A percentile compares a stretch with the other conserved stretches of the same genome.
Conservation (phyloP, 2,113 vertebrate species). For the Atractosteus spatula region DNA sequence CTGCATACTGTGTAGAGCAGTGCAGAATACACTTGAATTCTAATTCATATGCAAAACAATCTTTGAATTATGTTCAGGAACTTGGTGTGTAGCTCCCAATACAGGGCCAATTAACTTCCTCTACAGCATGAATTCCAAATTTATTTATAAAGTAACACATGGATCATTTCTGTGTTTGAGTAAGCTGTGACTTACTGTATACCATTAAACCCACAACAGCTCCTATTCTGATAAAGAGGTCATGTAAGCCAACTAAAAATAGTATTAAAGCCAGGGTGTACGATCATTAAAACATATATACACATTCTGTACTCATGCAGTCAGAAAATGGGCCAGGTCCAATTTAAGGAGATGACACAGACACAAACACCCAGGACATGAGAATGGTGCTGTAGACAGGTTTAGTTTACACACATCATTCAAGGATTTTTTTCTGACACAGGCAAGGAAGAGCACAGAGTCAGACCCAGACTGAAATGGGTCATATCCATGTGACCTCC, state of each 20-base stretch:
- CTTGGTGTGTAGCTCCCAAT: neutral
- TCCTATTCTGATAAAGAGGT: constrained; percentile 20
- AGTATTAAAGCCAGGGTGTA: constrained; percentile 25
- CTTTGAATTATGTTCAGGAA: too few relatives aligned
- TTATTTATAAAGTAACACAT: constrained; percentile 28
- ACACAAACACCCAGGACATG: constrained; percentile 22
- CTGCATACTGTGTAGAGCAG: neutral
- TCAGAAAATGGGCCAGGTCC: constrained; percentile 40
- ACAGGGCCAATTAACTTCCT: neutral
- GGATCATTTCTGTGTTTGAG: constrained; percentile 6
- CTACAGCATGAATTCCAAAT: constrained; percentile 6
- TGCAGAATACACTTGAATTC: neutral
- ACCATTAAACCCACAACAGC: constrained; percentile 19
- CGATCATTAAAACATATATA: constrained; percentile 46
- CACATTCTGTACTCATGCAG: constrained; percentile 36
- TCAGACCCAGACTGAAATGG: constrained; percentile 17
- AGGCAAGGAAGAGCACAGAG: neutral
- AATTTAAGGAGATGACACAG: constrained; percentile 35
- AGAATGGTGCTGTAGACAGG: constrained; percentile 17
- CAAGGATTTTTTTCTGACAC: constrained; percentile 26
- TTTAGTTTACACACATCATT: neutral
- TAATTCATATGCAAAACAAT: neutral
- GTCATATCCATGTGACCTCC: neutral
- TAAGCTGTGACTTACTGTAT: neutral
- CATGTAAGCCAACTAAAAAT: constrained; percentile 46